Percentiles rank a stretch among this genome's conserved stretches.
Evolutionary conservation across 2,888 invertebrate species (phyloP).

Genomic region (Platerodrilus igneus): DNA sequence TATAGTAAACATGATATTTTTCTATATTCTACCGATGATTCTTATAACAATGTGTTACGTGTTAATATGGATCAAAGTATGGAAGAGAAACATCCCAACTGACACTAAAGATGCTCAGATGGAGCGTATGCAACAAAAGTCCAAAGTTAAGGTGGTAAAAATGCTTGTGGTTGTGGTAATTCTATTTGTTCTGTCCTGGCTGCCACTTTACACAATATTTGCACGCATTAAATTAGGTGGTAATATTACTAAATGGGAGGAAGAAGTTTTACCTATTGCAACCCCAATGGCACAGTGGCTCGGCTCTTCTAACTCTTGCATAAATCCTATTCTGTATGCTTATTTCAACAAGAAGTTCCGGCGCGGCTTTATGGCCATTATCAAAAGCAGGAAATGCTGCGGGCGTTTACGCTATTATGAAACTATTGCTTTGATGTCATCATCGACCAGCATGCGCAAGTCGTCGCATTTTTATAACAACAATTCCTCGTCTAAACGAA

Average conservation of each 20-base stretch:
- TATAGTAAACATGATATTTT: conserved; percentile 81
- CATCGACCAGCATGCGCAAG: conserved; percentile 79
- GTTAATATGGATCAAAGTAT: conserved; percentile 81
- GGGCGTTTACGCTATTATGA: conserved; percentile 81
- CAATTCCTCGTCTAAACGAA: conserved; percentile 50
- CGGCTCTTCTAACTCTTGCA: conserved; percentile 91
- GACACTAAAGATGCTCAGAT: conserved; percentile 88
- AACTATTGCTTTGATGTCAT: conserved; percentile 79
- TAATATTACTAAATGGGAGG: conserved; percentile 69
- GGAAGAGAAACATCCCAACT: conserved; percentile 82
- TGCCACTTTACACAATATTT: conserved; percentile 86
- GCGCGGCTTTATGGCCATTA: conserved; percentile 82
- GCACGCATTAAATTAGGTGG: conserved; percentile 81
- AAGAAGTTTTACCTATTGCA: conserved; percentile 72
- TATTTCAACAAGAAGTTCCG: conserved; percentile 94
- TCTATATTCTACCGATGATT: conserved; percentile 87
- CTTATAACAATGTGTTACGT: conserved; percentile 89
- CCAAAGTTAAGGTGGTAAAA: conserved; percentile 91
- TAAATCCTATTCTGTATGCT: conserved; percentile 90
- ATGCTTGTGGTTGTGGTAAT: conserved; percentile 92
- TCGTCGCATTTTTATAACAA: conserved; percentile 79
- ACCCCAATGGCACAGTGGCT: conserved; percentile 90
- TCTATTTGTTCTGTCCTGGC: conserved; percentile 89
- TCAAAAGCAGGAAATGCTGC: conserved; percentile 81
- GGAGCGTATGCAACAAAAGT: conserved; percentile 90